These are phyloP conservation scores for Thyatira batis DNA, from an alignment of 2,888 invertebrate species.

Conservation along the genomic window DNA sequence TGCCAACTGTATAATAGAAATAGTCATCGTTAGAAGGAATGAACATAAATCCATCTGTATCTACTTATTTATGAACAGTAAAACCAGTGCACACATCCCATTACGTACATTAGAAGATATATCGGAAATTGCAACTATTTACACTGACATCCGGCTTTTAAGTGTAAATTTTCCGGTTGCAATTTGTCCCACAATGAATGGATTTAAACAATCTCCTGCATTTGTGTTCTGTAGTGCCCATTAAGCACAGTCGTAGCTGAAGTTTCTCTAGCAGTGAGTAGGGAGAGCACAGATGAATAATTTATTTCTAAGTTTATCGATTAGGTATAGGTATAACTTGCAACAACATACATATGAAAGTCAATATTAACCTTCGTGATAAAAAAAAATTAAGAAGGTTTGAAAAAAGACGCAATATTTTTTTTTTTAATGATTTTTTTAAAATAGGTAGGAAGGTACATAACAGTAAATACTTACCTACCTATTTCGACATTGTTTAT, in stretches of 20 bases:
- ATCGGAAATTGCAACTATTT: conserved; percentile 78
- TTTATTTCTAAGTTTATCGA: no score
- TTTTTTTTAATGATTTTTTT: no score
- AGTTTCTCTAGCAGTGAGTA: conserved; percentile 27
- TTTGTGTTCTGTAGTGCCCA: conserved; percentile 38
- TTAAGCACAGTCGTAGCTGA: conserved; percentile 35
- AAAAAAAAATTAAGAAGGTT: no score
- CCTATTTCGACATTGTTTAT: no score
- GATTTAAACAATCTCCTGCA: conserved; percentile 43
- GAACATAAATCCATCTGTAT: conserved; percentile 42
- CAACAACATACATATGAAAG: no score
- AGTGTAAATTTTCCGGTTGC: conserved; percentile 79
- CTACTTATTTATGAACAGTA: conserved; percentile 45
- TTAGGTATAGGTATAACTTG: no score
- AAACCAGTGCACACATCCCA: conserved; percentile 55
- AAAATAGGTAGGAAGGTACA: no score
- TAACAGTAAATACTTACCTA: no score
- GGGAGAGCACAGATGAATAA: no score
- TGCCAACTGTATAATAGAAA: conserved; percentile 19
- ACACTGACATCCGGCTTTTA: conserved; percentile 76
- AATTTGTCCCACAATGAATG: conserved; percentile 64
- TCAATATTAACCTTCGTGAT: no score
- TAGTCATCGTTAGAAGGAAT: conserved; percentile 19
- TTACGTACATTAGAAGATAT: conserved; percentile 61
- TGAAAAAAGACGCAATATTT: no score